Base-by-base conservation (phyloP, 2,888 invertebrate genomes). In the Caenorhabditis becei region DNA sequence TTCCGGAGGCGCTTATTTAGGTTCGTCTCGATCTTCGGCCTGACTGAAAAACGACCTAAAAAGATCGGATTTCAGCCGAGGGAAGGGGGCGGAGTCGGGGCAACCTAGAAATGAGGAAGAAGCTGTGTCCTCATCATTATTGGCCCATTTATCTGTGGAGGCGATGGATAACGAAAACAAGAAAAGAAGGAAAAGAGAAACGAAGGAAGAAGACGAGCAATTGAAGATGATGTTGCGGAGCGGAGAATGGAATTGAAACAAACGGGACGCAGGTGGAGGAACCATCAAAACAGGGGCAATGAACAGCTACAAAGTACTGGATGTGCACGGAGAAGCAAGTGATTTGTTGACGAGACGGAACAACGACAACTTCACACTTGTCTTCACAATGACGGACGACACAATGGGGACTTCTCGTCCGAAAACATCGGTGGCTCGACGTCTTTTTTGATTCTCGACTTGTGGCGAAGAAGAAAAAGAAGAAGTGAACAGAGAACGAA, bases 11-110 rank as follows among this genome's bases (percentile, higher is more conserved):
- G n/a, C 20, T 4, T 18, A 44, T 24, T 37, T 35, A 24, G 23
- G 51, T 16, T 47, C 67, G 18, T n/a, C 14, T 67, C 67, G 49
- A 58, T 69, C 67, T 69, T 69, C 58, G 49, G 47, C 58, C 67
- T 49, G 32, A 69, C 20, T 18, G 69, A 51, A 47, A 37, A 49
- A 59, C 51, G 59, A 59, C 47, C 28, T 35, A 24, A 18, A 59
- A 58, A 35, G 37, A 58, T 69, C 69, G 44, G 69, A 59, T 69
- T 69, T 69, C 69, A 56, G 47, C 32, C 16, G 37, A 66, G 20
- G 11, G 47, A 44, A 49, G 20, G 28, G 49, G 67, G 58, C 56
- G 32, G 67, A 26, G 67, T 41, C 54, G 37, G 54, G 41, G n/a
- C n/a, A 35, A 63, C 5, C 44, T 44, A 49, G 35, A 59, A n/a